Evolutionary conservation across 2,888 invertebrate genomes (phyloP).

Genomic region (Eristalinus sepulchralis): DNA sequence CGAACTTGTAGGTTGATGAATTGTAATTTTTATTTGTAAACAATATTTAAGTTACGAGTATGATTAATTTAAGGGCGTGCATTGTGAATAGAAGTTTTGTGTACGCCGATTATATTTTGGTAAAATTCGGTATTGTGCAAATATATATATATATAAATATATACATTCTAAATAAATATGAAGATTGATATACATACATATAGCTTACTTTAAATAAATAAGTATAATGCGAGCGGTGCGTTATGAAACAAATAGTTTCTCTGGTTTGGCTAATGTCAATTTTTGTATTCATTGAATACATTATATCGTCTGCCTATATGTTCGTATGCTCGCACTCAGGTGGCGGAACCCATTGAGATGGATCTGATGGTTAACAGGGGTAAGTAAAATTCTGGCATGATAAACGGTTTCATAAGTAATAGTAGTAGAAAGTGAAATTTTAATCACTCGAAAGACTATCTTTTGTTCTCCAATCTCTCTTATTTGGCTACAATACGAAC

Average conservation of each 20-base stretch:
- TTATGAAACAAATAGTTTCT: neutral
- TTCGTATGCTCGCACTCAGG: too few species aligned
- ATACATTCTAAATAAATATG: conserved; percentile 12
- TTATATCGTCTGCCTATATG: too few species aligned
- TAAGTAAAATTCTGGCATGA: too few species aligned
- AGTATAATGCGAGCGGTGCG: conserved; percentile 56
- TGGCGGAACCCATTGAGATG: too few species aligned
- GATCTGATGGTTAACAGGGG: too few species aligned
- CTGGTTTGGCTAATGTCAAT: too few species aligned
- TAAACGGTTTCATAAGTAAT: too few species aligned
- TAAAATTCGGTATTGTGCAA: conserved; percentile 50
- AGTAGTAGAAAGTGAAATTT: too few species aligned
- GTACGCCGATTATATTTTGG: conserved; percentile 26
- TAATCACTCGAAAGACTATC: too few species aligned
- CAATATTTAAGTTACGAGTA: conserved; percentile 39
- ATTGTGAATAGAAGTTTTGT: conserved; percentile 45
- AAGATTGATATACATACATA: conserved; percentile 29
- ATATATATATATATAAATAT: neutral
- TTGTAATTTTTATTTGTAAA: conserved; percentile 29
- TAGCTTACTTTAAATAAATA: conserved; percentile 55
- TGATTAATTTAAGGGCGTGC: conserved; percentile 48
- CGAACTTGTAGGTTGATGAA: conserved; percentile 29
- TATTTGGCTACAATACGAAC: too few species aligned
- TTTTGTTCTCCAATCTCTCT: too few species aligned
- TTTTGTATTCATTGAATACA: too few species aligned